Evolutionary conservation across 2,888 invertebrate species (phyloP), one percentile per base, ranked within the genome.

Genomic region (Rotaria sp.): DNA sequence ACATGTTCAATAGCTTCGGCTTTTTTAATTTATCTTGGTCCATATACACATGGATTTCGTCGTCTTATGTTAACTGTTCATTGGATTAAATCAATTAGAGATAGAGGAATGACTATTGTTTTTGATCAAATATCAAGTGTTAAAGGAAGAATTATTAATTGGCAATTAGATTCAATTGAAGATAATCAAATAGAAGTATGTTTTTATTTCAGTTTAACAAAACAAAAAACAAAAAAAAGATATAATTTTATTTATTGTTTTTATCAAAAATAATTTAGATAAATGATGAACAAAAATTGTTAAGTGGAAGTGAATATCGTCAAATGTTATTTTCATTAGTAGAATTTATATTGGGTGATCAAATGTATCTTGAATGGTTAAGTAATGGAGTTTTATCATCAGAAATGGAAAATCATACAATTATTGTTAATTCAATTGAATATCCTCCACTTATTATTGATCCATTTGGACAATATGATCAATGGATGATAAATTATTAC

Each of bases 41-140:
- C 91, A 0, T 91, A 90, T 88, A 90, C 90, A 87, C 90, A 91
- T 87, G 89, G 88, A 88, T 90, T 91, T 89, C 88, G 91, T 26
- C 89, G 90, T 1, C 87, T 89, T 84, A 90, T 91, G 90, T 88
- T 91, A 84, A 90, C 90, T 8, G 89, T 90, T 1, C 89, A 90
- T 85, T 91, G 91, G 91, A 90, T 91, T 45, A 90, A 89, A 88
- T 91, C 91, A 88, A 88, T 91, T 80, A 87, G 90, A 84, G 91
- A 91, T 86, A 88, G 90, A 59, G 91, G 91, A 50, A 88, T 91
- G 26, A 90, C 90, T 2, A 88, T 91, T 24, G 90, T 90, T 52
- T 89, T 91, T 84, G 91, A 91, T 87, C 89, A 90, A 80, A 87
- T 88, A 8, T 85, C 86, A 30, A 67, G 84, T 50, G 85, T 87